Evolutionary conservation across 2,113 vertebrate species (phyloP).

Genomic region (Erinaceus europaeus): DNA sequence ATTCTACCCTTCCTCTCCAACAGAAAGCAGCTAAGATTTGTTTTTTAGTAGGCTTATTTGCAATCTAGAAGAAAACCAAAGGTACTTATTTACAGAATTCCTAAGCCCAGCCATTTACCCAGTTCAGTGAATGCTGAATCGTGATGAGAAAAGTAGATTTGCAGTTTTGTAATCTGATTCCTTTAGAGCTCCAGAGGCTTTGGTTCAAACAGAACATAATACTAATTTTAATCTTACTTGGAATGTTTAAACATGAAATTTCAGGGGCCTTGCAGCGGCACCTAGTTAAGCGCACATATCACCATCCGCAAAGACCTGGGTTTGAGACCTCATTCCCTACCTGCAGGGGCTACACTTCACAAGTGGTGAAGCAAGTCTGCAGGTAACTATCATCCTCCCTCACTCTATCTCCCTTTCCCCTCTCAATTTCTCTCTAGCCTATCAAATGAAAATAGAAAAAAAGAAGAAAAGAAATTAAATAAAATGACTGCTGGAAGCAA

Average conservation of each 20-base stretch:
- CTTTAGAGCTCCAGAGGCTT: constrained; percentile 28
- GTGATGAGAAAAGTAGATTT: not conserved
- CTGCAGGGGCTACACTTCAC: too few relatives aligned
- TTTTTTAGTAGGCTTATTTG: not conserved
- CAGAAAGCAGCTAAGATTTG: not conserved
- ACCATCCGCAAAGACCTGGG: too few relatives aligned
- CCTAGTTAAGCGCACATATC: too few relatives aligned
- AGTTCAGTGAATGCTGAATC: not conserved
- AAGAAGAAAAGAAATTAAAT: too few relatives aligned
- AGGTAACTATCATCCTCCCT: too few relatives aligned
- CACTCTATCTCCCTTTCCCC: too few relatives aligned
- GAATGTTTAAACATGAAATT: constrained; percentile 2
- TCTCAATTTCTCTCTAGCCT: too few relatives aligned
- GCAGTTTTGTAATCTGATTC: not conserved
- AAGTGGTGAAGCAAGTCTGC: too few relatives aligned
- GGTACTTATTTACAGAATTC: not conserved
- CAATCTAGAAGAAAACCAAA: not conserved
- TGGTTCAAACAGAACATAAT: not conserved
- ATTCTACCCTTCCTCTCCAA: not conserved
- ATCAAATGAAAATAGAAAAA: too few relatives aligned
- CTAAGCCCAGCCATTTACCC: not conserved
- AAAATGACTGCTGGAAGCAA: too few relatives aligned
- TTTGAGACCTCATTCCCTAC: too few relatives aligned
- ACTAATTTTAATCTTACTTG: not conserved
- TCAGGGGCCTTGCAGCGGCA: not conserved